Conservation (phyloP, 2,888 invertebrate genomes). For the Apamea sordens region DNA sequence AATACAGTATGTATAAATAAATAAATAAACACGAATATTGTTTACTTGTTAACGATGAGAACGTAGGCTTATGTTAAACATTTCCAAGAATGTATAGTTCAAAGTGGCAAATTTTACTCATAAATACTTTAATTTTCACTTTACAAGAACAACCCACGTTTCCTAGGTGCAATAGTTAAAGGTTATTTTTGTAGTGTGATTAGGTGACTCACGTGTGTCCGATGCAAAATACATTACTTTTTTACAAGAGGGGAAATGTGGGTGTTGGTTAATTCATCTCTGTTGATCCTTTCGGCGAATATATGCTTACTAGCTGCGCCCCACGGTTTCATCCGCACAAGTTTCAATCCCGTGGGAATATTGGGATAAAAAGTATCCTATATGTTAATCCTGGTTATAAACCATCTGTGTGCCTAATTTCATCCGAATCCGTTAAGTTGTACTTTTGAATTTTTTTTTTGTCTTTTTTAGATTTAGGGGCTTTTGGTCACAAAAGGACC, state of each 20-base stretch:
- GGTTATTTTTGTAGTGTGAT: background rate
- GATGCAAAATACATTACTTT: background rate
- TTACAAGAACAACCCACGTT: conserved; percentile 10
- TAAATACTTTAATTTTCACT: conserved; percentile 14
- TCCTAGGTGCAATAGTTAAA: background rate
- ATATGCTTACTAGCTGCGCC: background rate
- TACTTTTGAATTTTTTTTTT: too few relatives aligned
- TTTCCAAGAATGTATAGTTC: conserved; percentile 14
- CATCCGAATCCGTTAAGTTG: too few relatives aligned
- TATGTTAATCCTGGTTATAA: too few relatives aligned
- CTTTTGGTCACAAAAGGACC: too few relatives aligned
- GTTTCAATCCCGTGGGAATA: too few relatives aligned
- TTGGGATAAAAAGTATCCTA: too few relatives aligned
- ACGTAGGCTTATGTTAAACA: conserved; percentile 4
- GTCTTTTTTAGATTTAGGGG: too few relatives aligned
- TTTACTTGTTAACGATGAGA: background rate
- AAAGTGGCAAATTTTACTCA: conserved; percentile 1
- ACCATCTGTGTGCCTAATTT: too few relatives aligned
- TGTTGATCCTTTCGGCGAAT: background rate
- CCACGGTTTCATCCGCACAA: too few relatives aligned
- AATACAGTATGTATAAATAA: too few relatives aligned
- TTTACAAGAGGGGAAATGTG: background rate
- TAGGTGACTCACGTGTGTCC: conserved; percentile 4
- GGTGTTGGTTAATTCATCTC: background rate
- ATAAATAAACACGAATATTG: too few relatives aligned